phyloP scores from a whole-genome alignment of 1,140 invertebrate species.

The Cotesia glomerata region DNA sequence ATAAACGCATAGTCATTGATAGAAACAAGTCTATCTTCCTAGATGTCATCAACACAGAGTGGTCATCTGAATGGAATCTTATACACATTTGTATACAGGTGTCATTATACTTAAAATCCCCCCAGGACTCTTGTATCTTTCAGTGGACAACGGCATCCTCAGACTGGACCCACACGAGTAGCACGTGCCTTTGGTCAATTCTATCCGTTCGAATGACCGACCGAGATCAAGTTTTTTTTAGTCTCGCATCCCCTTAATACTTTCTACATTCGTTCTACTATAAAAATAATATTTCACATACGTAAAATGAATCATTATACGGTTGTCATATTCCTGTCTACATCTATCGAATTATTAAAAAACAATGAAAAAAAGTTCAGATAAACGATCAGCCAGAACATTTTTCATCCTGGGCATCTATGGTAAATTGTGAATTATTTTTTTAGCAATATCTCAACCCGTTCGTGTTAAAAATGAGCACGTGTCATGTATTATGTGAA shows the following conservation, averaged over 20 bases:
- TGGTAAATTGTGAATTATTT: not conserved
- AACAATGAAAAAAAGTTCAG: not conserved
- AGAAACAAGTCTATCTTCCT: not conserved
- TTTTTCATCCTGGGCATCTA: not conserved
- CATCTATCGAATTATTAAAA: not conserved
- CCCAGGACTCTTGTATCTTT: not conserved
- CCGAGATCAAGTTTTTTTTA: conserved; percentile 3
- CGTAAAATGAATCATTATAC: too few species aligned
- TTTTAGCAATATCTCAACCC: not conserved
- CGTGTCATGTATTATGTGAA: conserved; percentile 34
- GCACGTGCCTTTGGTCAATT: conserved; percentile 9
- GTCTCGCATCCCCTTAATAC: not conserved
- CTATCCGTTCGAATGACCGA: not conserved
- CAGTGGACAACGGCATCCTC: not conserved
- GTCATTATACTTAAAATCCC: not conserved
- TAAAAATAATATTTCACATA: not conserved
- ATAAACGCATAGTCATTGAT: too few species aligned
- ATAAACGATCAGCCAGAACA: not conserved
- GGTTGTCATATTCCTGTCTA: not conserved
- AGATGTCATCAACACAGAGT: not conserved
- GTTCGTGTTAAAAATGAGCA: not conserved
- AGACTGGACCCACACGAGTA: not conserved
- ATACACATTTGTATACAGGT: not conserved
- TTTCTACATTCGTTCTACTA: not conserved
- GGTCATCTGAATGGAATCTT: not conserved